Base-by-base conservation (phyloP, 2,113 vertebrate species). In the Octodon degus region DNA sequence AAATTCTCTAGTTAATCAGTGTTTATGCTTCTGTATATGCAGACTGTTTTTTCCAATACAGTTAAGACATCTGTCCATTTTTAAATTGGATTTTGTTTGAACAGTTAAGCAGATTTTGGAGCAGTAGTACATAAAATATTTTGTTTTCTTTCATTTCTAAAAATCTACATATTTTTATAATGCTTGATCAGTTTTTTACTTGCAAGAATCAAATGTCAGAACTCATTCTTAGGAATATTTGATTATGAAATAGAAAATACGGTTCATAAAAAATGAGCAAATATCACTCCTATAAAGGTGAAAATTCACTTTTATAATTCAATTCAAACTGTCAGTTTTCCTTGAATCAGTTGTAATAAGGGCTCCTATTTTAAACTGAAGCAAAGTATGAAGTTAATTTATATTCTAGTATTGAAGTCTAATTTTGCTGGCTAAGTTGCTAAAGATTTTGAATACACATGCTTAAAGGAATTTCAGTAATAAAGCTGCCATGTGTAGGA, bases 311-410 rank as follows among this genome's bases (percentile, higher is more conserved):
- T 88, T 94, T 90, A 77, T 16, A 63, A 86, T 96, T 90, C 8
- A 27, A 58, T 37, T 77, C 19, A 77, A 30, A 85, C 24, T 74
- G 16, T 55, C 9, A 37, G 53, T 93, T 96, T 80, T 5, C 43
- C 55, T 80, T 84, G 30, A 86, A 76, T 86, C 88, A 70, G 32
- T 84, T 91, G 9, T 22, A 65, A 32, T 4, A 47, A 55, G n/a
- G 19, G 19, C 60, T 82, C 40, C 95, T 95, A 25, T 95, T 96
- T 97, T 62, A 60, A 82, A 94, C 62, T 65, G 81, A 94, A 91
- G 77, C 93, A 32, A 93, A 91, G 90, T 76, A 27, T 80, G 47
- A 96, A 86, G 77, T 95, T 91, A 91, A 79, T 97, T 93, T 92
- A 20, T 65, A 68, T 37, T 10, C 19, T 40, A 53, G 27, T 20